Evolutionary conservation across 2,113 vertebrate species (phyloP).

Genomic region (Lepidothrix coronata): DNA sequence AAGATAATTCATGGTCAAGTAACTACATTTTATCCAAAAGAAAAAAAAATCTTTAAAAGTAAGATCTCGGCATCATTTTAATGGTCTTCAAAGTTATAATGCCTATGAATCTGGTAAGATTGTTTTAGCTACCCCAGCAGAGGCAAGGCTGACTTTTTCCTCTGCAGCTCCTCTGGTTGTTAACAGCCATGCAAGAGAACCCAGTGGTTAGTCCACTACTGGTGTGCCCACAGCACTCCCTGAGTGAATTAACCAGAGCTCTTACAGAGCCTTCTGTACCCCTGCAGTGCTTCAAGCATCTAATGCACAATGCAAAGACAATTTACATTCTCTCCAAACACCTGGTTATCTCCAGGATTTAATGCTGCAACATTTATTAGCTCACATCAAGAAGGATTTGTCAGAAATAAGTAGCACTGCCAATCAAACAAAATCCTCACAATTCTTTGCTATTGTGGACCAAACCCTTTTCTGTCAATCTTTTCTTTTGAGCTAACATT

Average conservation of each 20-base stretch:
- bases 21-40: neutral
- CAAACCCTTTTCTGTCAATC: neutral
- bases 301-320: neutral
- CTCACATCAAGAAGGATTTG: conserved; percentile 3
- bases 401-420: neutral
- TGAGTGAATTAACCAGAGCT: neutral
- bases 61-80: neutral
- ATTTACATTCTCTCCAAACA: neutral
- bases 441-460: neutral
- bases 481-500: neutral
- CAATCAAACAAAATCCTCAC: neutral
- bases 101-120: neutral
- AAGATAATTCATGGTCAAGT: neutral
- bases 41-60: neutral
- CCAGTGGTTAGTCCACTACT: rapidly evolving
- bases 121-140: neutral
- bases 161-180: neutral
- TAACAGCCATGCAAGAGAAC: rapidly evolving
- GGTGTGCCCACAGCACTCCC: neutral
- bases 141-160: neutral
- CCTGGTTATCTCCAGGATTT: neutral
- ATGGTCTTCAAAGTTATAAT: neutral
- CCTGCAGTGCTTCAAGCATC: neutral
- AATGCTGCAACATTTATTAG: neutral
- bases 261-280: neutral